Evolutionary conservation across 2,888 invertebrate species (phyloP).

Genomic region (Pseudococcus jackbeardsleyi): DNA sequence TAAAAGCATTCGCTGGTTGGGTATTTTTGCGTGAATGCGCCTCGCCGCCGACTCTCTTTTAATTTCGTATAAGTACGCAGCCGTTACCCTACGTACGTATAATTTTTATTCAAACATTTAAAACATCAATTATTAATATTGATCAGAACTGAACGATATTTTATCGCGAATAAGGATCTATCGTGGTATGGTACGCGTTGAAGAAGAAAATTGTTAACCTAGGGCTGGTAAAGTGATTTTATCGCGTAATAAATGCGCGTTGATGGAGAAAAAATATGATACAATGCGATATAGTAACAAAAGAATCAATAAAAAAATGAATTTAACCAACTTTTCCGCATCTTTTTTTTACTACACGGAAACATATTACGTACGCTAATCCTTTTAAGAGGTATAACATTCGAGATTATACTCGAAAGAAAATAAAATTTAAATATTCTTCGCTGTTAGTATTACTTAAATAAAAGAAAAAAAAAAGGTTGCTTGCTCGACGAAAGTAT

Average conservation of each 20-base stretch:
- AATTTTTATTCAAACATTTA: background rate
- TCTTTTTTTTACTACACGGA: background rate
- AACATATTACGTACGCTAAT: slow-evolving; percentile 45
- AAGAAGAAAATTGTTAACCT: slow-evolving; percentile 10
- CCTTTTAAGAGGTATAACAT: slow-evolving; percentile 31
- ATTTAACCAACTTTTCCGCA: slow-evolving; percentile 22
- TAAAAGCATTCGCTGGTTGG: slow-evolving; percentile 31
- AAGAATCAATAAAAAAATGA: slow-evolving; percentile 30
- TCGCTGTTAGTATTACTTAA: slow-evolving; percentile 3
- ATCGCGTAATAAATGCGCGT: slow-evolving; percentile 34
- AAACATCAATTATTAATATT: slow-evolving; percentile 34
- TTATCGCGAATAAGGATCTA: background rate
- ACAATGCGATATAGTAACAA: background rate
- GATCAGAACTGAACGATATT: slow-evolving; percentile 6
- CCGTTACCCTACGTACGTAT: background rate
- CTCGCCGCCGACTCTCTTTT: background rate
- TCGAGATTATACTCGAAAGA: slow-evolving; percentile 9
- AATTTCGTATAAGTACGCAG: background rate
- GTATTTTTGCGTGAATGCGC: background rate
- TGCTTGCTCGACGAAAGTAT: slow-evolving; percentile 13
- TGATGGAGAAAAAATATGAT: slow-evolving; percentile 5
- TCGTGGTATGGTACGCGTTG: background rate
- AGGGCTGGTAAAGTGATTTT: slow-evolving; percentile 16
- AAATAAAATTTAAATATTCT: slow-evolving; percentile 48
- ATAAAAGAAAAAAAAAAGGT: background rate